Conservation (phyloP, 2,113 vertebrate genomes). For the Hippocampus zosterae region DNA sequence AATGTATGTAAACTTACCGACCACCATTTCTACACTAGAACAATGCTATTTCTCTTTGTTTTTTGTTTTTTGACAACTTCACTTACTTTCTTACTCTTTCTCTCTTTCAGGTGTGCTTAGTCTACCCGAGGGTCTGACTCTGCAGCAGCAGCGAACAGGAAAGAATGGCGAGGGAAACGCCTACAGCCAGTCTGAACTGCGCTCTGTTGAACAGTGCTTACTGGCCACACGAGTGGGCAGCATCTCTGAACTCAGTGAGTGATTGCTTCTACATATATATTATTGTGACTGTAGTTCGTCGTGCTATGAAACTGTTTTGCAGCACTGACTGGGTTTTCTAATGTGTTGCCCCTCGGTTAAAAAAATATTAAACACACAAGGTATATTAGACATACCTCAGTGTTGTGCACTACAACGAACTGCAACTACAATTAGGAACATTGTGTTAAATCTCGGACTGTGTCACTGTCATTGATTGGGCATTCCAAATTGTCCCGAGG, state of each 20-base stretch:
- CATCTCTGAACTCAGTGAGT: constrained; percentile 96
- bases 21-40: too few relatives aligned
- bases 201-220: constrained; percentile 90
- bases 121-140: constrained; percentile 88
- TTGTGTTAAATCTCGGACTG: background rate
- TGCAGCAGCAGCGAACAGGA: constrained; percentile 83
- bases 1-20: too few relatives aligned
- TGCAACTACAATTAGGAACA: background rate
- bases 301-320: background rate
- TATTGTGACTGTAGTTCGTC: background rate
- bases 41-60: background rate
- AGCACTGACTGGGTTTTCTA: background rate
- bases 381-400: too few relatives aligned
- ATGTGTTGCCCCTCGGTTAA: background rate
- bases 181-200: constrained; percentile 91
- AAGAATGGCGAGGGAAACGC: constrained; percentile 83
- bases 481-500: too few relatives aligned
- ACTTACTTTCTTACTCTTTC: constrained; percentile 5
- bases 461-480: too few relatives aligned
- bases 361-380: too few relatives aligned
- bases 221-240: constrained; percentile 93
- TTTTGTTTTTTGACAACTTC: background rate
- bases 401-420: too few relatives aligned
- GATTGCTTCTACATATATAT: background rate
- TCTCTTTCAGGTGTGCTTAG: constrained; percentile 84